phyloP scores from a whole-genome alignment of 2,113 vertebrate genomes.

The Eleginops maclovinus region DNA sequence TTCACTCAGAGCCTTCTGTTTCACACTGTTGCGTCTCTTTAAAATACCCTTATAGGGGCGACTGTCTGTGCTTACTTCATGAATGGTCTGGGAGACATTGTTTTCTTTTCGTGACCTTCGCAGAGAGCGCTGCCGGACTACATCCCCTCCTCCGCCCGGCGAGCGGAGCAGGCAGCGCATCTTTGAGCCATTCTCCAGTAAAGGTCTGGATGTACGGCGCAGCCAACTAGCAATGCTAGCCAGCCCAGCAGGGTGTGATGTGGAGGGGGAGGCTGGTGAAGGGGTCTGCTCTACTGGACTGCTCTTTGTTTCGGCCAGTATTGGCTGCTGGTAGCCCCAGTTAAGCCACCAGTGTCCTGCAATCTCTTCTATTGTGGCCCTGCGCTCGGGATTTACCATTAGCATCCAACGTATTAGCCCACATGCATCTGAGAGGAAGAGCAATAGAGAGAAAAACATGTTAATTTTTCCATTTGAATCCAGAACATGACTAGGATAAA shows the following conservation, averaged over 20 bases:
- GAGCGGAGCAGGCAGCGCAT: conserved; percentile 92
- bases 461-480: not conserved
- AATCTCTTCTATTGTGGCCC: conserved; percentile 95
- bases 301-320: conserved; percentile 83
- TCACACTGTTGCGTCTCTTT: conserved; percentile 89
- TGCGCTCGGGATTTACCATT: conserved; percentile 96
- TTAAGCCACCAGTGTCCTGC: conserved; percentile 98
- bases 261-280: conserved; percentile 3
- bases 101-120: conserved; percentile 95
- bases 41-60: conserved; percentile 92
- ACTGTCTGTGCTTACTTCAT: conserved; percentile 67
- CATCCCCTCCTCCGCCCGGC: conserved; percentile 70
- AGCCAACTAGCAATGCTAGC: conserved; percentile 90
- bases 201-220: conserved; percentile 90
- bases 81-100: conserved; percentile 86
- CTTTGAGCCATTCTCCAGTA: conserved; percentile 93
- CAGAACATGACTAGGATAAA: not conserved
- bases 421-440: conserved; percentile 87
- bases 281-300: conserved; percentile 29
- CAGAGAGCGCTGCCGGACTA: conserved; percentile 92
- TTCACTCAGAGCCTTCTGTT: conserved; percentile 53
- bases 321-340: conserved; percentile 89
- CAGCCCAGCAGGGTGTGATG: conserved; percentile 67
- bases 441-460: not conserved
- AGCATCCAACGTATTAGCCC: conserved; percentile 98